Base-by-base conservation (phyloP, 2,797 vertebrate species). In the Leptatherina wallacei region DNA sequence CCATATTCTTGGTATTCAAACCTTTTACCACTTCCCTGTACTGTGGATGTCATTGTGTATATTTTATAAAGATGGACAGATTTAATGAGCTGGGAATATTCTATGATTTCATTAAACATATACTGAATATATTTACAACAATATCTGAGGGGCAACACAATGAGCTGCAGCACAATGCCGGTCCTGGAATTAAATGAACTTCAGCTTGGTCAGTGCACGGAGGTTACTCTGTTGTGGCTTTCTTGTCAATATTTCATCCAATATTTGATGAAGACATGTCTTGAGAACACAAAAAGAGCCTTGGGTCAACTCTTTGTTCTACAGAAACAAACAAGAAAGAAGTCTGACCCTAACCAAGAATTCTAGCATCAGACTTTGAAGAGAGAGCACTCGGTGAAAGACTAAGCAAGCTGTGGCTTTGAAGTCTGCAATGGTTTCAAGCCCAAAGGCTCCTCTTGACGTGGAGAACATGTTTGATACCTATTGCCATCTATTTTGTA, bases 401-500 rank as follows among this genome's bases (percentile, higher is more conserved):
- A 61, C 61, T 61, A 51, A 58, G 56, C 57, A 62, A 59, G 65
- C 56, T 54, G 22, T 38, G 69, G 73, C 87, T 90, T 90, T 91
- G 85, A 91, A 84, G 87, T 89, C 18, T 67, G 68, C 68, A 51
- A 54, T 22, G 51, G 47, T 75, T 85, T 71, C n/a, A 49, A 71
- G 59, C 75, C 79, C 58, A 65, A 38, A 67, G 81, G 78, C 81
- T 83, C 35, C 63, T 78, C 75, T 69, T 77, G 71, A 82, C 61
- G 27, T 65, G 61, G 69, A 78, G 76, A 67, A 83, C 65, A 61
- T n/a, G 27, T 90, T 89, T 74, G 52, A 69, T 69, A 89, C 82
- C 83, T 87, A 81, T 85, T 85, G 83, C 82, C 58, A 66, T 91
- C 44, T 81, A 85, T 90, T 92, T 86, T 86, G 69, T 82, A 87